Base-by-base conservation (phyloP, 2,113 vertebrate species). In the Emydura subglobosa region DNA sequence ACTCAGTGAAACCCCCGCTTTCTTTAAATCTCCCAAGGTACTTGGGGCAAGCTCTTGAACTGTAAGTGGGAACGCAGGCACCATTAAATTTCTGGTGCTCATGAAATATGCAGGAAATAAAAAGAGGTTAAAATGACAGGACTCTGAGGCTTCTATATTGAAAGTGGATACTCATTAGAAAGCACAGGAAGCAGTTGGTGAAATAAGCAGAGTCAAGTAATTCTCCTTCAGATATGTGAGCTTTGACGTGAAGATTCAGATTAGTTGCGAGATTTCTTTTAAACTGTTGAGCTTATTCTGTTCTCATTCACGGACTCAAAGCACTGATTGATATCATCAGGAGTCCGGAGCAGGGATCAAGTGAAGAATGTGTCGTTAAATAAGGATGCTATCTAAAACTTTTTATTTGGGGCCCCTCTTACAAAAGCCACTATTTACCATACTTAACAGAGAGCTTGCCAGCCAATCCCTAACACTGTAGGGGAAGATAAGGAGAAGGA, bases 71-170 rank as follows among this genome's bases (percentile, higher is more conserved):
- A 96, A 96, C 95, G 74, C 90, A 94, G 95, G 79, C 90, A 93
- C 19, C 65, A 83, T 76, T 91, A 89, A 95, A 93, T 93, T 65
- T 59, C 74, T 83, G 42, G 31, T 55, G 54, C 85, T 95, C 85
- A 83, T 65, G 81, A 97, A 97, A 94, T 31, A 72, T 96, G 61
- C 87, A 86, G 61, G 81, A 96, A 96, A 93, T 25, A 80, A 7
- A 91, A 65, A 65, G 83, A 88, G 65, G 54, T 85, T 89, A 91
- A 85, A 96, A 47, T 59, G 89, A 87, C 72, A 89, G 90, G 82
- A 59, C 61, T 90, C 44, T 42, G 55, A 87, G 34, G 44, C 5
- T 91, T 44, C 82, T 79, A 74, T 84, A 80, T 78, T 79, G 85
- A 78, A 96, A 94, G 86, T 5, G 14, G 12, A 96, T 53, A 68